These are phyloP conservation scores for Indri indri DNA, from an alignment of 2,113 vertebrate genomes.

Conservation along the genomic window DNA sequence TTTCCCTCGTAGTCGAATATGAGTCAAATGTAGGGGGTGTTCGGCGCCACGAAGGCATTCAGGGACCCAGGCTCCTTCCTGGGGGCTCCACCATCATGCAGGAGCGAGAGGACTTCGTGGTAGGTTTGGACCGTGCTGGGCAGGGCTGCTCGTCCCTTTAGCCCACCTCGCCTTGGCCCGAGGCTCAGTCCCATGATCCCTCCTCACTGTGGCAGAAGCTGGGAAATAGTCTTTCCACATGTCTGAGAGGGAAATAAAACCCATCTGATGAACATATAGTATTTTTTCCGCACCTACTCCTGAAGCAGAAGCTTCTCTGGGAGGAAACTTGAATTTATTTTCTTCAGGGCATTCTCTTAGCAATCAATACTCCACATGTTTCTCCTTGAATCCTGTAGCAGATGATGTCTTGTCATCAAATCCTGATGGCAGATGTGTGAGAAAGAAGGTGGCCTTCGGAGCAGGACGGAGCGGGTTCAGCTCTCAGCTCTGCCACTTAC, in stretches of 20 bases:
- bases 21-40: background rate
- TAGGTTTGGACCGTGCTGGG: background rate
- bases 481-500: background rate
- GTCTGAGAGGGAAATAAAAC: background rate
- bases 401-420: background rate
- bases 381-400: background rate
- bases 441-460: background rate
- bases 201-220: background rate
- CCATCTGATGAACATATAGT: background rate
- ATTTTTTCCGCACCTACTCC: background rate
- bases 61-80: background rate
- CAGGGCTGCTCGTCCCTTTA: background rate
- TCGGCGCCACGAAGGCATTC: background rate
- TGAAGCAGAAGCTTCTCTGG: background rate
- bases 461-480: background rate
- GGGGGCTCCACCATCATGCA: background rate
- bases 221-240: background rate
- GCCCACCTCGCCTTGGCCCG: background rate
- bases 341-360: background rate
- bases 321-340: background rate
- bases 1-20: background rate
- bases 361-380: fast-evolving
- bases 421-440: background rate
- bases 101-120: fast-evolving
- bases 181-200: background rate